phyloP scores from a whole-genome alignment of 2,888 invertebrate genomes.

The Muschampia plurimacula region DNA sequence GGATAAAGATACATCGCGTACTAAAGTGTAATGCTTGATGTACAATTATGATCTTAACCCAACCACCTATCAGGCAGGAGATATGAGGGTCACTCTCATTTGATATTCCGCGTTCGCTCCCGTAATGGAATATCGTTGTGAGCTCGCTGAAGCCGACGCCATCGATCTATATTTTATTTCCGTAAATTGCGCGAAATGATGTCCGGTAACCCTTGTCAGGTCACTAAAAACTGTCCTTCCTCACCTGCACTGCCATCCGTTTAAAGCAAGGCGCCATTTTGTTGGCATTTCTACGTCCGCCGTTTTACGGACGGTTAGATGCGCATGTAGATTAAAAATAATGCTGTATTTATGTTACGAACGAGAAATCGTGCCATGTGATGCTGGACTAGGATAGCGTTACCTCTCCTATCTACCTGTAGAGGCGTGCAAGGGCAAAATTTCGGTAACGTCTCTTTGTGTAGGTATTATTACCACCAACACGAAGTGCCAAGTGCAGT shows the following conservation, averaged over 20 bases:
- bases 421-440: too few species aligned
- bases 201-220: slow-evolving; percentile 73
- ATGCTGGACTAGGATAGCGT: too few species aligned
- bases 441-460: too few species aligned
- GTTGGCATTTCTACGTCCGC: slow-evolving; percentile 13
- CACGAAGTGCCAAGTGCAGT: too few species aligned
- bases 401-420: too few species aligned
- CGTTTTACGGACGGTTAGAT: neutral
- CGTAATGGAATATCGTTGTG: slow-evolving; percentile 83
- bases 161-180: slow-evolving; percentile 81
- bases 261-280: slow-evolving; percentile 25
- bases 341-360: neutral
- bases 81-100: slow-evolving; percentile 74
- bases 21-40: slow-evolving; percentile 22
- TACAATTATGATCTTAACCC: slow-evolving; percentile 34
- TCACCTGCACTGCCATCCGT: slow-evolving; percentile 7
- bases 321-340: neutral
- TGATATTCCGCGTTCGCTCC: slow-evolving; percentile 71
- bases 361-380: neutral
- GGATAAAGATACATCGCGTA: neutral
- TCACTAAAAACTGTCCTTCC: slow-evolving; percentile 53
- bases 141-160: slow-evolving; percentile 58
- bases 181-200: slow-evolving; percentile 76
- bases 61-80: slow-evolving; percentile 39
- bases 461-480: too few species aligned